Evolutionary conservation across 2,797 vertebrate genomes (phyloP), one percentile per base, ranked within the genome.

Genomic region (Apogon hyalosoma): DNA sequence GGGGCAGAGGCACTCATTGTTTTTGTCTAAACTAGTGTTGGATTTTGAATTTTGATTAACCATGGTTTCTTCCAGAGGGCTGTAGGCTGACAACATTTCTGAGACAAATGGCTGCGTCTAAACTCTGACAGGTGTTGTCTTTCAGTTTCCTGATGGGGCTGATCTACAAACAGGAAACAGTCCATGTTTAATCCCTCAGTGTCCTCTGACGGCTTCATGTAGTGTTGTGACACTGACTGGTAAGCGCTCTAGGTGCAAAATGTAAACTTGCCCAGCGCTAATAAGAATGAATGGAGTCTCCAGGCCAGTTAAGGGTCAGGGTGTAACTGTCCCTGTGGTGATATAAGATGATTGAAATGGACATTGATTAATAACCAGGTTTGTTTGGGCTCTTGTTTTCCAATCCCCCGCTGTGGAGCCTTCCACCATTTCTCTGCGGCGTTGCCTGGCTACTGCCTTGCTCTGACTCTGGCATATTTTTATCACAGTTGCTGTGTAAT

Each of bases 361-460:
- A 43, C 33, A 33, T 8, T 69, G 72, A 69, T 60, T 33, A 64
- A 75, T 46, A 61, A 52, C 14, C n/a, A 19, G 40, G 24, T 58
- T 66, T 61, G 51, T 57, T 57, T 40, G 24, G n/a, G 41, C 7
- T 2, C 18, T 71, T 79, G 58, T 69, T 77, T 57, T 73, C 31
- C 15, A 55, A 53, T 40, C 24, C n/a, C 69, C 69, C 59, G 72
- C 65, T 42, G 69, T 19, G 49, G 21, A 61, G 47, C 55, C 52
- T 42, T 19, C 52, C 21, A 69, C 14, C 45, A 57, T 73, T 38
- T 61, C 50, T 66, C 39, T 16, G 28, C 31, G 38, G 63, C 62
- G 82, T 85, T 80, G 79, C 83, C 73, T 74, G 76, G 74, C 64
- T 82, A 77, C 85, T 51, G 54, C 56, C 54, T 55, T 10, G 46